Conservation (phyloP, 92 coral and sea anemone species). For the Paramuricea clavata region DNA sequence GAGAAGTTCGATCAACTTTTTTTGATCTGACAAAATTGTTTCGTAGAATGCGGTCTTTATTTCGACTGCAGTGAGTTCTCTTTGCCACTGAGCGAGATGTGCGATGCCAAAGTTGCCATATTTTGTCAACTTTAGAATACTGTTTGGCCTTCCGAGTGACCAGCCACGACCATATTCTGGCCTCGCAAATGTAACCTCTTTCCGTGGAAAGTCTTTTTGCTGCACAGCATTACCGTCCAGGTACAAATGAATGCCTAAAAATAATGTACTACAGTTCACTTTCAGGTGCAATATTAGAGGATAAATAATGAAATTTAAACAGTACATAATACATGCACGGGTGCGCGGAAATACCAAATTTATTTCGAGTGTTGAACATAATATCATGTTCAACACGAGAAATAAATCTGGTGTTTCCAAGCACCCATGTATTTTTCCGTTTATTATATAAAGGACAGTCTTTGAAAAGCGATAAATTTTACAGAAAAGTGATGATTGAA, state of each 20-base stretch:
- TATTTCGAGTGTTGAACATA: too few relatives aligned
- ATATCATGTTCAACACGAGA: too few relatives aligned
- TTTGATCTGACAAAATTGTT: not conserved
- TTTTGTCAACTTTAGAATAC: conserved; percentile 54
- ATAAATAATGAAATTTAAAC: too few relatives aligned
- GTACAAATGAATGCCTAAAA: conserved; percentile 21
- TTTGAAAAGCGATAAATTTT: too few relatives aligned
- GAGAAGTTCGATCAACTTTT: not conserved
- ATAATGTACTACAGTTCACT: too few relatives aligned
- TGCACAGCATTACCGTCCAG: conserved; percentile 13
- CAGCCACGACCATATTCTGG: conserved; percentile 75
- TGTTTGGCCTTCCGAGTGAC: conserved; percentile 85
- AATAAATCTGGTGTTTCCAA: too few relatives aligned
- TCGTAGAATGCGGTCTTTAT: conserved; percentile 5
- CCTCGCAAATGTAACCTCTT: not conserved
- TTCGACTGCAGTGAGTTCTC: conserved; percentile 26
- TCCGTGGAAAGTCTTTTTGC: not conserved
- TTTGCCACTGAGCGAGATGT: conserved; percentile 88
- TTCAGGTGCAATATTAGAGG: too few relatives aligned
- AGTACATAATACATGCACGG: not conserved
- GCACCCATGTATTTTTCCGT: too few relatives aligned
- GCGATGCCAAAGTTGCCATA: conserved; percentile 90
- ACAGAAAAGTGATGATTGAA: too few relatives aligned
- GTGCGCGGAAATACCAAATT: too few relatives aligned
- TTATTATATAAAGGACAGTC: too few relatives aligned